Evolutionary conservation across 2,113 vertebrate species (phyloP).

Genomic region (Microcebus griseorufus): DNA sequence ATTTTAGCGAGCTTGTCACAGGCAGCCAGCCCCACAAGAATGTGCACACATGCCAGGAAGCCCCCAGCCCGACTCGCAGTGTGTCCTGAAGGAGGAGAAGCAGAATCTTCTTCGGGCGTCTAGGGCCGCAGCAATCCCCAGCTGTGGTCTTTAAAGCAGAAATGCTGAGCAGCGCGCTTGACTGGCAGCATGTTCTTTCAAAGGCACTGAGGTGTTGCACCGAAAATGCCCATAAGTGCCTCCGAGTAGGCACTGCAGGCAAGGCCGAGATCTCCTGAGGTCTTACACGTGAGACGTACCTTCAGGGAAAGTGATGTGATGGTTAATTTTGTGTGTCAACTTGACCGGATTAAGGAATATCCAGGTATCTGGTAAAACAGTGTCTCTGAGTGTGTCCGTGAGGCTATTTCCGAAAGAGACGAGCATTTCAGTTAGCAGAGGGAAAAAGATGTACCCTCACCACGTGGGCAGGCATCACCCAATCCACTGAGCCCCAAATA

Average conservation of each 20-base stretch:
- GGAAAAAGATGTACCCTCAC: neutral
- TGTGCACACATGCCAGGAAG: neutral
- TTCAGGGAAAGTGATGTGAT: neutral
- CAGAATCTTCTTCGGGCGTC: neutral
- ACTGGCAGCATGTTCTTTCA: neutral
- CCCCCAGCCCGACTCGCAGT: neutral
- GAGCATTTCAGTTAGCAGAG: neutral
- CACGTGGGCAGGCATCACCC: neutral
- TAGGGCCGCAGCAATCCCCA: neutral
- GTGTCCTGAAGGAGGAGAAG: neutral
- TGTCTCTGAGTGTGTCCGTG: neutral
- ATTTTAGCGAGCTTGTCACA: neutral
- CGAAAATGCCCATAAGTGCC: neutral
- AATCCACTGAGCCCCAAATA: neutral
- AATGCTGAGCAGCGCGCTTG: neutral
- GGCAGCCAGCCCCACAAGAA: neutral
- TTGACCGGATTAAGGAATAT: neutral
- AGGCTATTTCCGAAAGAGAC: too few relatives aligned
- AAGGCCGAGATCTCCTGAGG: neutral
- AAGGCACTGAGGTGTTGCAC: neutral
- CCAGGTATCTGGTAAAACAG: neutral
- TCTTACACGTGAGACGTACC: fast-evolving
- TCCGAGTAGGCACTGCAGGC: neutral
- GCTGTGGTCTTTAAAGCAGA: neutral
- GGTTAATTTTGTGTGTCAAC: neutral